Conservation (phyloP, 2,888 invertebrate species). For the Brachynemurus nebulosus region DNA sequence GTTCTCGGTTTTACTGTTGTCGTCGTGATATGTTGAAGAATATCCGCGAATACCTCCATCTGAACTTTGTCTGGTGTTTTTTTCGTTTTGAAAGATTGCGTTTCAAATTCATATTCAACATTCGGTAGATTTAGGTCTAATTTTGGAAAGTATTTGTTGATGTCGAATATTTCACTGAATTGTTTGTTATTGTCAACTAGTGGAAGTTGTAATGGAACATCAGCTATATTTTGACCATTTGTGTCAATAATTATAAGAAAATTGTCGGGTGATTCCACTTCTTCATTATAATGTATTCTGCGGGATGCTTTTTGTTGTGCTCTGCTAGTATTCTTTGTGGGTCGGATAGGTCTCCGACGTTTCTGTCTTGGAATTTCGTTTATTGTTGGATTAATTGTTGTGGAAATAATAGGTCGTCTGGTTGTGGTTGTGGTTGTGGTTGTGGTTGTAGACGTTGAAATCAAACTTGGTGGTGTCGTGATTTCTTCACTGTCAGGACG, state of each 20-base stretch:
- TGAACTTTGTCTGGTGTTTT: constrained; percentile 32
- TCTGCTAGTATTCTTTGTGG: constrained; percentile 9
- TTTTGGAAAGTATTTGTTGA: constrained; percentile 10
- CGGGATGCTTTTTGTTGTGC: constrained; percentile 10
- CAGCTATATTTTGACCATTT: constrained; percentile 1
- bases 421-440: not conserved
- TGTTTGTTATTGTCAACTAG: not conserved
- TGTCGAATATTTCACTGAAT: constrained; percentile 11
- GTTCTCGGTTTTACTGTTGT: constrained; percentile 11
- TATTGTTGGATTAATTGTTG: not conserved
- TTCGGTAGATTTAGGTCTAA: not conserved
- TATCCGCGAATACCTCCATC: constrained; percentile 34
- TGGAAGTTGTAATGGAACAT: constrained; percentile 6
- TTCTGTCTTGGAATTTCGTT: not conserved
- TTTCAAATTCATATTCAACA: constrained; percentile 12
- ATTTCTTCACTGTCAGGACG: no score
- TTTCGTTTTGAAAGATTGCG: constrained; percentile 30
- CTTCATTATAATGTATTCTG: not conserved
- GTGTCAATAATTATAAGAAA: constrained; percentile 3
- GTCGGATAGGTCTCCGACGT: not conserved
- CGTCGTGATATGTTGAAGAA: constrained; percentile 34
- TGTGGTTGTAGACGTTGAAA: no score
- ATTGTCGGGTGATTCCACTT: not conserved
- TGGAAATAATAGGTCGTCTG: not conserved
- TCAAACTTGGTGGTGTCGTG: no score